These are phyloP conservation scores for Crypturellus undulatus DNA, from an alignment of 2,113 vertebrate species.

Conservation along the genomic window DNA sequence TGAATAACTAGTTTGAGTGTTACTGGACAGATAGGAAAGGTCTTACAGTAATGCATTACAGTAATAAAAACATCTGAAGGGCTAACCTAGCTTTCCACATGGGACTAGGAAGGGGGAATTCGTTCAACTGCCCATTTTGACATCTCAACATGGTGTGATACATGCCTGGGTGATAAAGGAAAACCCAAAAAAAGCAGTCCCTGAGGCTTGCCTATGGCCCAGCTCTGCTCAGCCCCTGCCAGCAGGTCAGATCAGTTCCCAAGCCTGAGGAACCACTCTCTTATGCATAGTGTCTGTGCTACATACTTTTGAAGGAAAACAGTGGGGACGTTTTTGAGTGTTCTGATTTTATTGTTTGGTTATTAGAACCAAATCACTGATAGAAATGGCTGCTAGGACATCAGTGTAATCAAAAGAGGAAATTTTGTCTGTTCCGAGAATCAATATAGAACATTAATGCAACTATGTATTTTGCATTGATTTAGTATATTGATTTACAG, in stretches of 20 bases:
- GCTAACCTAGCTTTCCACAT: neutral
- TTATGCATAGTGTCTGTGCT: neutral
- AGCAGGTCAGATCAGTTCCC: neutral
- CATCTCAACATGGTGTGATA: neutral
- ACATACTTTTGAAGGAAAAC: neutral
- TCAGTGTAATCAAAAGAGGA: neutral
- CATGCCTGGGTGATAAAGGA: neutral
- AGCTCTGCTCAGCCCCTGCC: neutral
- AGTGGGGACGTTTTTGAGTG: neutral
- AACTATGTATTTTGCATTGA: neutral
- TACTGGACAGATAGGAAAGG: neutral
- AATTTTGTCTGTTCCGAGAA: neutral
- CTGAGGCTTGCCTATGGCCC: neutral
- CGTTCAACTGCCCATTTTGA: neutral
- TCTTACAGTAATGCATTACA: neutral
- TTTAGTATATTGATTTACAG: neutral
- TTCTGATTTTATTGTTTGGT: neutral
- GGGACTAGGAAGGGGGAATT: neutral
- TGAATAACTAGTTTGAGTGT: neutral
- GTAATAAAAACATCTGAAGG: neutral
- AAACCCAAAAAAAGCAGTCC: neutral
- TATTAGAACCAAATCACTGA: neutral
- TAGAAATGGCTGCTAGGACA: neutral
- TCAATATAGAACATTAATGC: neutral
- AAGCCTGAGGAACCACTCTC: fast-evolving